These are phyloP conservation scores for Chrysemys picta DNA, from an alignment of 2,113 vertebrate species.

Conservation along the genomic window DNA sequence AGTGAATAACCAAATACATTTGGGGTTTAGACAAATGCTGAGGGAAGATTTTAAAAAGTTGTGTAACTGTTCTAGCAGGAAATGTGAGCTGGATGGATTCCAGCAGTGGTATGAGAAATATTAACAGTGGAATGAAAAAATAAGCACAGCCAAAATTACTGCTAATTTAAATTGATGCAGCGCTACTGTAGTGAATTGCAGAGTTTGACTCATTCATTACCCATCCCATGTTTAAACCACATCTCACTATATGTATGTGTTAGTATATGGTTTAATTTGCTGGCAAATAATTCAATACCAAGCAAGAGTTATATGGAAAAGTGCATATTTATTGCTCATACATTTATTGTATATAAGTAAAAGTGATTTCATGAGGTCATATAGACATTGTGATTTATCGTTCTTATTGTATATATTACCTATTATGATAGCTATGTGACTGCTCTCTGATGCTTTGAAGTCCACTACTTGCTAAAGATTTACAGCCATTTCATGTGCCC, in stretches of 20 bases:
- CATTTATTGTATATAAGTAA: background rate
- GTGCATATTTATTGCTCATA: background rate
- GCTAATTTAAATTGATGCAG: background rate
- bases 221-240: background rate
- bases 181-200: background rate
- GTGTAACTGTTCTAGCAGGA: background rate
- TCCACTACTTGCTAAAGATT: background rate
- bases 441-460: background rate
- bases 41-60: background rate
- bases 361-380: background rate
- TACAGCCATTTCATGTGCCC: background rate
- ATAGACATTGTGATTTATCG: background rate
- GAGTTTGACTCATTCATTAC: background rate
- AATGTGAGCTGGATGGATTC: background rate
- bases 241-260: fast-evolving
- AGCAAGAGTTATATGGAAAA: background rate
- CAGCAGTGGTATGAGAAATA: background rate
- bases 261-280: background rate
- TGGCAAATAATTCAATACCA: background rate
- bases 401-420: background rate
- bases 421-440: background rate
- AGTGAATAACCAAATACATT: background rate
- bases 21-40: background rate
- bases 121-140: background rate
- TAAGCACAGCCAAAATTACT: background rate